Percentiles rank a stretch among this genome's conserved stretches.
Conservation (phyloP, 1,140 invertebrate genomes). For the Atta texana region DNA sequence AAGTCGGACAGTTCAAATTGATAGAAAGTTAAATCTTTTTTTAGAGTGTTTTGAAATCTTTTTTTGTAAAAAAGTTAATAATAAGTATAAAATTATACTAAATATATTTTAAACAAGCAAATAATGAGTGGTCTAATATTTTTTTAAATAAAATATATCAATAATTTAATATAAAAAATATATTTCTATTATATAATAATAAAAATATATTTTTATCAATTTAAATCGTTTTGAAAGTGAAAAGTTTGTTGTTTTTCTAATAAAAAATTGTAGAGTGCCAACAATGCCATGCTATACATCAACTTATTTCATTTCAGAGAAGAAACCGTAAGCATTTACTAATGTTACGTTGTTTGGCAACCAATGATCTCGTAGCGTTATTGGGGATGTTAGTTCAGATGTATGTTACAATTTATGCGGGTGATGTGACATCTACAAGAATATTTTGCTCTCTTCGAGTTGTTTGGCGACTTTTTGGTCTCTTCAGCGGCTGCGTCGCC, state of each 20-base stretch:
- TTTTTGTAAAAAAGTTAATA: not conserved
- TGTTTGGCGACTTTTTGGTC: constrained; percentile 92
- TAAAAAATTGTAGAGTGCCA: not conserved
- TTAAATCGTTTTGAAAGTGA: not conserved
- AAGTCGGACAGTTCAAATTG: not conserved
- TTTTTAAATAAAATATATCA: not conserved
- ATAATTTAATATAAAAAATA: not conserved
- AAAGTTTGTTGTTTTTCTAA: not conserved
- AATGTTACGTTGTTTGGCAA: constrained; percentile 92
- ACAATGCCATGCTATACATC: not conserved
- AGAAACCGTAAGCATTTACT: constrained; percentile 93
- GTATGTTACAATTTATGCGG: constrained; percentile 87
- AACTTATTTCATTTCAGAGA: constrained; percentile 85
- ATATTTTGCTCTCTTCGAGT: constrained; percentile 90
- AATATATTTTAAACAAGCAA: not conserved
- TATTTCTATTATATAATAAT: not conserved
- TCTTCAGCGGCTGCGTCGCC: constrained; percentile 94
- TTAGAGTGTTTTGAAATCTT: not conserved
- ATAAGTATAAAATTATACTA: not conserved
- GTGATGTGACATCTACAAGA: constrained; percentile 77
- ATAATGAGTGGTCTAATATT: not conserved
- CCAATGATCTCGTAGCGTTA: constrained; percentile 92
- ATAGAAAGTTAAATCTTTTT: not conserved
- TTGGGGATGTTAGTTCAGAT: constrained; percentile 90
- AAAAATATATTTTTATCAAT: not conserved